phyloP scores from a whole-genome alignment of 2,888 invertebrate species.

The Seira sanloemensis region DNA sequence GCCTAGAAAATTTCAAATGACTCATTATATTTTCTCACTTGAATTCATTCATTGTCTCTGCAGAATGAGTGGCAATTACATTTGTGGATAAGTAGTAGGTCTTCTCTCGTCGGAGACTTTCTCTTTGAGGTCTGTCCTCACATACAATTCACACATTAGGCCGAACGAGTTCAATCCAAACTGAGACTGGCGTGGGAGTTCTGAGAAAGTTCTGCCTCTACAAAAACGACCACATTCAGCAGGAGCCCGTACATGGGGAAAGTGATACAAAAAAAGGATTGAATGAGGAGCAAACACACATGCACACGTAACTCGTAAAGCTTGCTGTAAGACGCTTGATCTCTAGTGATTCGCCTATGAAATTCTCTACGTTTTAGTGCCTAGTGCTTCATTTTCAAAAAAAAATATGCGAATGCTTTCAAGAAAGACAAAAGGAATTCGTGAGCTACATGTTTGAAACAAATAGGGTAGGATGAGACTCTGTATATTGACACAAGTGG shows the following conservation, averaged over 20 bases:
- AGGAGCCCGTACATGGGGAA: conserved; percentile 6
- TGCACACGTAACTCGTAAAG: no score
- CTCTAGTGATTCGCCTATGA: no score
- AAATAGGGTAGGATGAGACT: no score
- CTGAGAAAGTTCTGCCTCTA: neutral
- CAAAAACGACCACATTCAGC: neutral
- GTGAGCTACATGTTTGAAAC: no score
- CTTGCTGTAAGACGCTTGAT: no score
- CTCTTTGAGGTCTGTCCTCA: neutral
- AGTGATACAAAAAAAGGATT: neutral
- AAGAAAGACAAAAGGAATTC: no score
- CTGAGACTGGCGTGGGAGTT: neutral
- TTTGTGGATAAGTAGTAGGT: neutral
- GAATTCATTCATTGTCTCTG: neutral
- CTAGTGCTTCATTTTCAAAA: no score
- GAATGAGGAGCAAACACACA: no score
- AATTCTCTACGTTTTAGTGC: no score
- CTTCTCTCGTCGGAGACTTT: neutral
- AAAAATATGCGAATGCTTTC: no score
- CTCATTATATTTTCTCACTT: conserved; percentile 1
- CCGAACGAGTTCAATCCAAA: neutral
- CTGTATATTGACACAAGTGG: no score
- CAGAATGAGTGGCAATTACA: neutral
- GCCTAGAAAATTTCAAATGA: neutral
- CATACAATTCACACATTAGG: no score